Evolutionary conservation across 2,113 vertebrate species (phyloP).

Genomic region (Trematomus loennbergii): DNA sequence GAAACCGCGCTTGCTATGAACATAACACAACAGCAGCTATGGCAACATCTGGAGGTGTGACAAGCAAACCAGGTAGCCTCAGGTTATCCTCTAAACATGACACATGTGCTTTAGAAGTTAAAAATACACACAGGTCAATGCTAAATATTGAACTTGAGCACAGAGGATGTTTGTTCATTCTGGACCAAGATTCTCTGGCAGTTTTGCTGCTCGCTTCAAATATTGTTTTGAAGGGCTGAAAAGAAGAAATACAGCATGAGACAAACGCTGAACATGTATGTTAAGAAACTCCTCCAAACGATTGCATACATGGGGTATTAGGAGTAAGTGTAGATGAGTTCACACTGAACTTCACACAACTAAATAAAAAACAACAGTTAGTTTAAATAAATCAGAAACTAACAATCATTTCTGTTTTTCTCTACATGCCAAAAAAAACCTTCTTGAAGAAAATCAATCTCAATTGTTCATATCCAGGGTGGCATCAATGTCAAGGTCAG

Average conservation of each 20-base stretch:
- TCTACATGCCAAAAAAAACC: conserved; percentile 86
- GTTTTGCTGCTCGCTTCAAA: conserved; percentile 62
- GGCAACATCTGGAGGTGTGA: conserved; percentile 73
- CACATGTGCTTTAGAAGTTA: conserved; percentile 65
- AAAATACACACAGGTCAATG: conserved; percentile 65
- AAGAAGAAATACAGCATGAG: conserved; percentile 65
- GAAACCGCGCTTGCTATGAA: conserved; percentile 78
- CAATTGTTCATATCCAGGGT: conserved; percentile 56
- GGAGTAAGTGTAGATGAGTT: conserved; percentile 7
- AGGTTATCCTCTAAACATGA: conserved; percentile 65
- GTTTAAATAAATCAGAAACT: conserved; percentile 8
- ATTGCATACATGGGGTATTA: conserved; percentile 59
- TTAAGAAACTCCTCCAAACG: not conserved
- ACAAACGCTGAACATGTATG: conserved; percentile 63
- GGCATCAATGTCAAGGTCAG: conserved; percentile 74
- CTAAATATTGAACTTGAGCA: conserved; percentile 51
- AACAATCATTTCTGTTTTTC: conserved; percentile 68
- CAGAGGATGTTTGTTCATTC: conserved; percentile 63
- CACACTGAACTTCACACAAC: conserved; percentile 1
- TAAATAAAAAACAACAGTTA: conserved; percentile 8
- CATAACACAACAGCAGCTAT: conserved; percentile 76
- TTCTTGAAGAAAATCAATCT: conserved; percentile 50
- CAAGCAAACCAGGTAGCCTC: conserved; percentile 69
- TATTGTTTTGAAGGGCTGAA: conserved; percentile 67
- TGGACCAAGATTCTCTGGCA: conserved; percentile 20